Conservation (phyloP, 2,888 invertebrate genomes). For the Xanthia icteritia region DNA sequence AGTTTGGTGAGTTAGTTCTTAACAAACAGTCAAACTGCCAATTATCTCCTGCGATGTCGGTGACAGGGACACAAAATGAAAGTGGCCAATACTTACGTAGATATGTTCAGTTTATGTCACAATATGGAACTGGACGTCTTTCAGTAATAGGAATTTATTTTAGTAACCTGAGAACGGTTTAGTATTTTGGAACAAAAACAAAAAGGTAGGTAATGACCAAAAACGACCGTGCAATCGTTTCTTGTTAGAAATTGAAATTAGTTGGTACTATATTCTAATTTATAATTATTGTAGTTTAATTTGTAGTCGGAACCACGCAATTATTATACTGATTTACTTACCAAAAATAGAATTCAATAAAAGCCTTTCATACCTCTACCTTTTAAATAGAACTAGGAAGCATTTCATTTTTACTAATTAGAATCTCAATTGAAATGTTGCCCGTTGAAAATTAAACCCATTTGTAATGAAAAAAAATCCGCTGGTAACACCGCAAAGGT, state of each 20-base stretch:
- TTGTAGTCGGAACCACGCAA: neutral
- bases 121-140: constrained; percentile 30
- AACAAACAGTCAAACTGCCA: constrained; percentile 56
- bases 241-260: neutral
- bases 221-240: neutral
- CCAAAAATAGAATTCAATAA: constrained; percentile 10
- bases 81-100: constrained; percentile 39
- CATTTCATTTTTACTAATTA: constrained; percentile 53
- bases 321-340: neutral
- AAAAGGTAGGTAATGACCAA: neutral
- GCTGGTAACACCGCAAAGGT: constrained; percentile 59
- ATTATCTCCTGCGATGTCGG: constrained; percentile 35
- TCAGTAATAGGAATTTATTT: constrained; percentile 37
- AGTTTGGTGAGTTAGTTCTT: constrained; percentile 66
- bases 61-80: constrained; percentile 45
- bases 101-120: constrained; percentile 42
- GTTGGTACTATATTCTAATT: neutral
- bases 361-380: neutral
- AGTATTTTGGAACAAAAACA: constrained; percentile 10
- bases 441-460: constrained; percentile 59
- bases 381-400: constrained; percentile 50
- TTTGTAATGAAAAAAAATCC: constrained; percentile 62
- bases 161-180: constrained; percentile 1
- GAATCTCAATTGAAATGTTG: constrained; percentile 54
- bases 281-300: neutral